Evolutionary conservation across 2,888 invertebrate species (phyloP).

Genomic region (Melikaiella ostensackeni): DNA sequence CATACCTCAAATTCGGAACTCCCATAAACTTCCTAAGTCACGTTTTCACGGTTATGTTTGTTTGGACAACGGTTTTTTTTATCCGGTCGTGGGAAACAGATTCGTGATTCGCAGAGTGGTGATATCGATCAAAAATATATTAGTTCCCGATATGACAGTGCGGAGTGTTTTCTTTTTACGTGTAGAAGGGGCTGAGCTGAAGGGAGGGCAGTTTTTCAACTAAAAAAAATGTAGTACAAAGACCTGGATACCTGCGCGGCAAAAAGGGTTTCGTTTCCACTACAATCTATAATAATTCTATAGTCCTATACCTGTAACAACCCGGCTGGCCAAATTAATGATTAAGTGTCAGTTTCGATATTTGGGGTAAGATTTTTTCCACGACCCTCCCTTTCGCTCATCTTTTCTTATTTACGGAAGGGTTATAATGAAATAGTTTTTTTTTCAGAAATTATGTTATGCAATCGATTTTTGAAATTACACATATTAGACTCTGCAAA

Average conservation of each 20-base stretch:
- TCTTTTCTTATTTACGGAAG: constrained; percentile 40
- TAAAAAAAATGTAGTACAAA: constrained; percentile 61
- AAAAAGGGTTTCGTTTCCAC: constrained; percentile 64
- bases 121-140: constrained; percentile 77
- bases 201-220: constrained; percentile 54
- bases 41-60: constrained; percentile 74
- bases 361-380: constrained; percentile 61
- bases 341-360: constrained; percentile 75
- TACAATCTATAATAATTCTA: constrained; percentile 35
- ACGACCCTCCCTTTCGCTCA: constrained; percentile 38
- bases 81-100: constrained; percentile 71
- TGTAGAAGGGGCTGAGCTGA: constrained; percentile 60
- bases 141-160: constrained; percentile 76
- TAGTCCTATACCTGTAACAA: constrained; percentile 67
- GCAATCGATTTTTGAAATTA: not conserved
- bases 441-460: not conserved
- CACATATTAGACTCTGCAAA: too few species aligned
- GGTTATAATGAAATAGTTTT: constrained; percentile 8
- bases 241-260: constrained; percentile 68
- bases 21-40: constrained; percentile 60
- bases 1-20: constrained; percentile 48
- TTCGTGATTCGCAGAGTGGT: constrained; percentile 62
- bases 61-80: constrained; percentile 75
- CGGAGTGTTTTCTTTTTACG: constrained; percentile 73
- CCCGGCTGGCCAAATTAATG: constrained; percentile 73